Evolutionary conservation across 1,140 invertebrate genomes (phyloP).

Genomic region (Mactra quadrangularis): DNA sequence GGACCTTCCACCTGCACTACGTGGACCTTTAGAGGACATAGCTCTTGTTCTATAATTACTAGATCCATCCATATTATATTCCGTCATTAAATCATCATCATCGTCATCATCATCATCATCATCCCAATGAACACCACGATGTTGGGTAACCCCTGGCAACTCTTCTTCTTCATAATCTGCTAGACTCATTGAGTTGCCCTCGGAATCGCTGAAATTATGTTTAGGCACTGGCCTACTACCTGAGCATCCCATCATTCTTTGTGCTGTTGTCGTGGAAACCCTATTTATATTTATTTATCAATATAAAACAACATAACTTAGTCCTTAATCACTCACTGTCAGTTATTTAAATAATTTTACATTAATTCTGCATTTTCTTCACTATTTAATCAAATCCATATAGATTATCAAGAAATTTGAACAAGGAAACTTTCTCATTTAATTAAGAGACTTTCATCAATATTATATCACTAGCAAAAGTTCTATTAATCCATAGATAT

Average conservation of each 20-base stretch:
- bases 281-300: too few species aligned
- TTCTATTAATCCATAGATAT: too few species aligned
- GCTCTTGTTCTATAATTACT: neutral
- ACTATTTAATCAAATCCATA: too few species aligned
- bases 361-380: too few species aligned
- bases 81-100: neutral
- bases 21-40: constrained; percentile 25
- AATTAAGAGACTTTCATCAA: too few species aligned
- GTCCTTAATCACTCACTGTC: too few species aligned
- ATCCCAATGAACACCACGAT: neutral
- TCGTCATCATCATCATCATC: constrained; percentile 18
- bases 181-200: neutral
- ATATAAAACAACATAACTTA: too few species aligned
- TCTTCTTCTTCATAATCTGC: neutral
- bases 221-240: constrained; percentile 1
- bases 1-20: constrained; percentile 20
- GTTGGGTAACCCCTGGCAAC: neutral
- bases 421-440: too few species aligned
- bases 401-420: too few species aligned
- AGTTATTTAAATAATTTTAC: too few species aligned
- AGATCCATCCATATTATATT: constrained; percentile 10
- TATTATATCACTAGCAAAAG: too few species aligned
- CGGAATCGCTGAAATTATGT: neutral
- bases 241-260: constrained; percentile 20
- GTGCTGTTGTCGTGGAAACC: too few species aligned